Evolutionary conservation across 2,888 invertebrate genomes (phyloP).

Genomic region (Balanococcus diminutus): DNA sequence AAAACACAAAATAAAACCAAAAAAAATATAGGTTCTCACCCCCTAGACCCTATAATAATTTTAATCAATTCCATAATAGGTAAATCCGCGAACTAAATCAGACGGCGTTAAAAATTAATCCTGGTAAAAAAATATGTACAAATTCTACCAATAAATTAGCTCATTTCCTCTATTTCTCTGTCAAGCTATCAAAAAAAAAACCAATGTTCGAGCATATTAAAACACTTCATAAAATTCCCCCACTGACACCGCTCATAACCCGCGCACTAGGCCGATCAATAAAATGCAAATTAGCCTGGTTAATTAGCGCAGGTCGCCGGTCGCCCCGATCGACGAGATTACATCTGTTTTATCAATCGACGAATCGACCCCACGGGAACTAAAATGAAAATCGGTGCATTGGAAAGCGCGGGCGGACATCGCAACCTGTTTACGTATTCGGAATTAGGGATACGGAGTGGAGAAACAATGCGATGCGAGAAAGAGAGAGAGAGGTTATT

Average conservation of each 20-base stretch:
- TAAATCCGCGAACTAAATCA: too few relatives aligned
- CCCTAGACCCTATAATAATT: too few relatives aligned
- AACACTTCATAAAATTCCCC: neutral
- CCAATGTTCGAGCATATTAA: too few relatives aligned
- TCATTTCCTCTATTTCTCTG: neutral
- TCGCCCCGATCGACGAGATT: slow-evolving; percentile 1
- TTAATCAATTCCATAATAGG: too few relatives aligned
- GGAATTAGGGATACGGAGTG: too few relatives aligned
- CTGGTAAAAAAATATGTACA: too few relatives aligned
- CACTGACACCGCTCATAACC: neutral
- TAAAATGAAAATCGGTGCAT: neutral
- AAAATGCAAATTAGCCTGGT: slow-evolving; percentile 11
- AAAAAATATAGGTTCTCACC: too few relatives aligned
- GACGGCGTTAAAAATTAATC: too few relatives aligned
- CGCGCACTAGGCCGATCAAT: neutral
- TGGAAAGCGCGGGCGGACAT: neutral
- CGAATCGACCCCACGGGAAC: neutral
- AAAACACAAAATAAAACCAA: too few relatives aligned
- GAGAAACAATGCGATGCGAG: neutral
- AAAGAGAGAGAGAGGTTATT: neutral
- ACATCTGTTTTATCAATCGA: neutral
- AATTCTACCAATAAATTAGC: neutral
- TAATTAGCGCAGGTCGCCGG: neutral
- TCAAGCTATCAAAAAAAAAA: neutral
- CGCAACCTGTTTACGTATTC: neutral